Evolutionary conservation across 2,113 vertebrate genomes (phyloP), one percentile per base, ranked within the genome.

Genomic region (Ophthalmolycus amberensis): DNA sequence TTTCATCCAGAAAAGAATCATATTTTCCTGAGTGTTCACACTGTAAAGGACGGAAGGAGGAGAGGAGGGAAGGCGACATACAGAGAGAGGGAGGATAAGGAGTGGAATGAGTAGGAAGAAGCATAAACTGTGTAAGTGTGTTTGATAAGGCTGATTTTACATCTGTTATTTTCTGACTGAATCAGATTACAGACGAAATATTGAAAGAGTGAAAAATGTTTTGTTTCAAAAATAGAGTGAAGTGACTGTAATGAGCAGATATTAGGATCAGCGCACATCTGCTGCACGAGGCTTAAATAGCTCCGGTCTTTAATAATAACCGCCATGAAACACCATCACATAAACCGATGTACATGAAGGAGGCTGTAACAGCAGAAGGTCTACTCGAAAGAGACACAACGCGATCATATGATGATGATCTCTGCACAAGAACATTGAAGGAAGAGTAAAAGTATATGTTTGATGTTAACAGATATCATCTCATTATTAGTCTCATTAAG

Each of bases 211-310:
- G 85, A 87, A 83, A 69, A 80, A 89, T 87, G 72, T 71, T 80
- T 56, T 54, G 58, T 75, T 76, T 90, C 82, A 87, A 62, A 85
- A 80, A 85, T 78, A 71, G 85, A 90, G 64, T 68, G 59, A 44
- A 71, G 40, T 70, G 82, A 75, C 72, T 68, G 69, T 85, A 87
- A 87, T 83, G 85, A 80, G 79, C 56, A 56, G 79, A 89, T 82
- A 87, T 82, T 74, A 84, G 75, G 42, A 78, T 63, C 71, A 32
- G 67, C 22, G 78, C 81, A 87, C 88, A 89, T 89, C 85, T 89
- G 88, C 82, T 87, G 82, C 85, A 34, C 12, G 29, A 16, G 70
- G 78, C 80, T 85, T 54, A 88, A 88, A 90, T 88, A 88, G 83
- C 85, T 83, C 59, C 62, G 22, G 76, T 72, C 75, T 83, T 80